Evolutionary conservation across 2,113 vertebrate genomes (phyloP).

Genomic region (Balaenoptera acutorostrata): DNA sequence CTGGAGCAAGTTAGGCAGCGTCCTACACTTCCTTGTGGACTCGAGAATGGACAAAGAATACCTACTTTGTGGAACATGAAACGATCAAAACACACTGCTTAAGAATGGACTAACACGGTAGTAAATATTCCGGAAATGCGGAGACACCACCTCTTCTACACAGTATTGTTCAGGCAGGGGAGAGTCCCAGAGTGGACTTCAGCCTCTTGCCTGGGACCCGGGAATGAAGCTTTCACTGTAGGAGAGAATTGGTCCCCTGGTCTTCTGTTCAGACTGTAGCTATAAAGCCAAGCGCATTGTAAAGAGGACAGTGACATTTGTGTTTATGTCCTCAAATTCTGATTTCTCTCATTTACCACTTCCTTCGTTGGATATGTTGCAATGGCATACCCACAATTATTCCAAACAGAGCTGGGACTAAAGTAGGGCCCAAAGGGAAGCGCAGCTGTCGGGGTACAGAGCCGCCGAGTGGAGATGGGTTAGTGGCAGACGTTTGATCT

Average conservation of each 20-base stretch:
- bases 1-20: not conserved
- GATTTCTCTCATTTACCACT: not conserved
- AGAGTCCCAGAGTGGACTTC: not conserved
- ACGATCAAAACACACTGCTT: not conserved
- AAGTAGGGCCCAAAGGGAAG: not conserved
- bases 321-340: not conserved
- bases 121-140: not conserved
- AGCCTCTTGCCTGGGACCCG: not conserved
- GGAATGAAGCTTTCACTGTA: not conserved
- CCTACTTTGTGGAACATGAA: too few relatives aligned
- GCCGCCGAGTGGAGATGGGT: not conserved
- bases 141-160: not conserved
- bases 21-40: accelerated
- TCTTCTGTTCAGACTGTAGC: not conserved
- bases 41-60: too few relatives aligned
- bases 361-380: not conserved
- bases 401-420: not conserved
- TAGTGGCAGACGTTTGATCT: not conserved
- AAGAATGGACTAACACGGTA: not conserved
- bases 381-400: not conserved
- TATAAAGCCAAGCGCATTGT: not conserved
- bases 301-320: too few relatives aligned
- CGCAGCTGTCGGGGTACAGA: not conserved
- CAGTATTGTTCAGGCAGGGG: not conserved
- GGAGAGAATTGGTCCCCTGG: not conserved